A percentile compares a stretch with the other conserved stretches of the same genome.
Evolutionary conservation across 1,140 invertebrate genomes (phyloP).

Genomic region (Vanessa tameamea): DNA sequence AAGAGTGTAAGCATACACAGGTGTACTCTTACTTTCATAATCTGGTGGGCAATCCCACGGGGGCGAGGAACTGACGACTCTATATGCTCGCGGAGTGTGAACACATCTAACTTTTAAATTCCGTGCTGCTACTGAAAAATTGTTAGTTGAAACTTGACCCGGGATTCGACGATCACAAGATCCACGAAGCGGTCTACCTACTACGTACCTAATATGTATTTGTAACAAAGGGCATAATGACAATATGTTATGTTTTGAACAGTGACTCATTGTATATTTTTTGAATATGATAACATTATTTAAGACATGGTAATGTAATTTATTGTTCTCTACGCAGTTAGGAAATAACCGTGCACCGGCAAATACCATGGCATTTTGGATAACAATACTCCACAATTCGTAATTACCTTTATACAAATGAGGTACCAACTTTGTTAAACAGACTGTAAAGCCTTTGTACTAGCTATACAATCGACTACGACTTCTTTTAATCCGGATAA

Average conservation of each 20-base stretch:
- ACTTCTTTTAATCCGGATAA: constrained; percentile 17
- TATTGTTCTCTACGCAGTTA: constrained; percentile 31
- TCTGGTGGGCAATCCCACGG: too few relatives aligned
- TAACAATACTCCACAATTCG: constrained; percentile 48
- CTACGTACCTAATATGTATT: too few relatives aligned
- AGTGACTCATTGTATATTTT: background rate
- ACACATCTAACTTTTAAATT: too few relatives aligned
- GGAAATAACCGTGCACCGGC: constrained; percentile 38
- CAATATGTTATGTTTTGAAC: background rate
- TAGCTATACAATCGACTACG: constrained; percentile 5
- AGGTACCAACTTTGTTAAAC: constrained; percentile 56
- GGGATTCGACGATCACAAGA: too few relatives aligned
- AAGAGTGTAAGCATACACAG: too few relatives aligned
- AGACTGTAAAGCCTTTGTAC: constrained; percentile 59
- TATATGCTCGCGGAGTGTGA: too few relatives aligned
- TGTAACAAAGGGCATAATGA: too few relatives aligned
- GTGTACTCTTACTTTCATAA: too few relatives aligned
- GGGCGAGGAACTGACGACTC: too few relatives aligned
- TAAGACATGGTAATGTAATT: constrained; percentile 14
- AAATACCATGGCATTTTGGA: constrained; percentile 50
- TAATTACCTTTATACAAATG: constrained; percentile 58
- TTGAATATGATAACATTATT: constrained; percentile 10
- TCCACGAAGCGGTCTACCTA: too few relatives aligned
- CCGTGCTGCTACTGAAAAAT: too few relatives aligned
- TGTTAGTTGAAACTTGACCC: too few relatives aligned